Base-by-base conservation (phyloP, 30 jellyfish, hydroid and myxozoan genomes). In the Haliclystus octoradiatus region DNA sequence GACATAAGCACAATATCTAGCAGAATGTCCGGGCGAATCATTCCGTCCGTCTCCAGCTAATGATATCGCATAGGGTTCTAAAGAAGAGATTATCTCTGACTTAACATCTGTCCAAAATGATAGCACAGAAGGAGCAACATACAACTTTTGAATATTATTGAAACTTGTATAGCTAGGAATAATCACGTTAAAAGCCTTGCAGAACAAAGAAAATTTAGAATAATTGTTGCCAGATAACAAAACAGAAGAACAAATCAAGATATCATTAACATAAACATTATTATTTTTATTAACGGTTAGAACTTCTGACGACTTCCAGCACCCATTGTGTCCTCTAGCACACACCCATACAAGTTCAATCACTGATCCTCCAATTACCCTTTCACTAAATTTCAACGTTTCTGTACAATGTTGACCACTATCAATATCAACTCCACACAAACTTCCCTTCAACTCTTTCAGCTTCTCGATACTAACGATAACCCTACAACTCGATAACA, bases 11-110 rank as follows among this genome's bases (percentile, higher is more conserved):
- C 83, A 72, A 40, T 29, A 72, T 26, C 51, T 28, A 30, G 83
- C 83, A 32, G 52, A 12, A 61, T 35, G 74, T 1, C 83, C 76
- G 1, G 83, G 78, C 22, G 83, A 70, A 70, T 70, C 72, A 51
- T 70, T 70, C 23, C 80, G 28, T 31, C 80, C 80, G 51, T 50
- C 73, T 15, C 83, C 76, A 52, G 52, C 25, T 25, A 72, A 34
- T 2, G 67, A 30, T 2, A 72, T 32, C 2, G 31, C 63, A 15
- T n/a, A 2, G 1, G 27, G 40, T 28, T 4, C 26, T 49, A 72
- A n/a, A 1, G 51, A 15, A 15, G 24, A 27, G 26, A 46, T 0
- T 7, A 35, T 24, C 12, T 72, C 46, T 35, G 2, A 30, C 28
- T 33, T 61, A 65, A 72, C 3, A 15, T 1, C 47, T 0, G 31